Percentiles rank a stretch among this genome's conserved stretches.
Evolutionary conservation across 2,113 vertebrate genomes (phyloP).

Genomic region (Myocastor coypus): DNA sequence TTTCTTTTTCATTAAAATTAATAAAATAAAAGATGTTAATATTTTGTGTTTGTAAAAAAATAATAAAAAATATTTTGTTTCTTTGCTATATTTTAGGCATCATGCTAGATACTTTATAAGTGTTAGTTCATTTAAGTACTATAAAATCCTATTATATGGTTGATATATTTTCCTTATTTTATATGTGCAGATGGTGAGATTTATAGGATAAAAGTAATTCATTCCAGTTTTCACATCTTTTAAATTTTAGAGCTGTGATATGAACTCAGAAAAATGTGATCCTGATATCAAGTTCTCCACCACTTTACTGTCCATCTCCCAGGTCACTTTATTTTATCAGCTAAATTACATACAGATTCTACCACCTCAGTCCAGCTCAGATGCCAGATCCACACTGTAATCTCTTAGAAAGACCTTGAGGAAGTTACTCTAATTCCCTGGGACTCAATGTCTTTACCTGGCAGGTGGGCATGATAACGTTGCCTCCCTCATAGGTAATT

Average conservation of each 20-base stretch:
- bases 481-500: neutral
- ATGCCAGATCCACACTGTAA: neutral
- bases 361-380: neutral
- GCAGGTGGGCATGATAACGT: neutral
- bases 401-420: neutral
- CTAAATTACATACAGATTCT: neutral
- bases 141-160: neutral
- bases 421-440: neutral
- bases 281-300: neutral
- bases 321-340: neutral
- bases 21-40: neutral
- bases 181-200: neutral
- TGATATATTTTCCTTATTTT: slow-evolving; percentile 5
- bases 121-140: slow-evolving; percentile 21
- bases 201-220: neutral
- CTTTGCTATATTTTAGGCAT: neutral
- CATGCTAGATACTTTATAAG: neutral
- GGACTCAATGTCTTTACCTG: neutral
- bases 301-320: neutral
- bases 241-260: neutral
- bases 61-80: neutral
- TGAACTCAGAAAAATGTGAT: neutral
- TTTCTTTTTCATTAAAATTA: too few relatives aligned
- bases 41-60: neutral
- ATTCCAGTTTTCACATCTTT: neutral